phyloP scores from a whole-genome alignment of 2,888 invertebrate species.

The Troides aeacus region DNA sequence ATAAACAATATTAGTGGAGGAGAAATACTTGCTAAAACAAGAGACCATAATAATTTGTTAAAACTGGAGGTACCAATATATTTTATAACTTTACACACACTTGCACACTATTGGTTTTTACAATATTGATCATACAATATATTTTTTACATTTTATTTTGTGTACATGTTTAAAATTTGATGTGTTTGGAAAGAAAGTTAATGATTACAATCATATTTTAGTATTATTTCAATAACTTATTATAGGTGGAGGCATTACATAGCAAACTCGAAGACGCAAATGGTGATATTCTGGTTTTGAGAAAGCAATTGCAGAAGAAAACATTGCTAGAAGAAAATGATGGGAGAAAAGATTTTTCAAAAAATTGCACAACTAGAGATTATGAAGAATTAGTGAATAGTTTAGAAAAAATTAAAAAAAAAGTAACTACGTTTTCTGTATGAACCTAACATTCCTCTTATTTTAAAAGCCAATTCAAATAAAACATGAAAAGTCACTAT shows the following conservation, averaged over 20 bases:
- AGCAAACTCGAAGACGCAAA: constrained; percentile 85
- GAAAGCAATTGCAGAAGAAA: constrained; percentile 69
- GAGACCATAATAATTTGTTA: constrained; percentile 80
- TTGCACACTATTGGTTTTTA: not conserved
- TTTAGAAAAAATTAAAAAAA: constrained; percentile 82
- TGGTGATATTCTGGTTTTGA: constrained; percentile 84
- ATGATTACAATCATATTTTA: not conserved
- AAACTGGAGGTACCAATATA: constrained; percentile 65
- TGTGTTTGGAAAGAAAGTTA: not conserved
- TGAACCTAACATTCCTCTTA: not conserved
- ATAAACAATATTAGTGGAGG: constrained; percentile 76
- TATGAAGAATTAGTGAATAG: constrained; percentile 85
- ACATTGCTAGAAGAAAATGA: constrained; percentile 41
- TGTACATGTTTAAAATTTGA: not conserved
- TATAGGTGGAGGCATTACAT: constrained; percentile 83
- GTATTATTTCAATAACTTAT: not conserved
- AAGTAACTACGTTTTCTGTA: constrained; percentile 61
- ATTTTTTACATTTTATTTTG: not conserved
- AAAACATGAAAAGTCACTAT: not conserved
- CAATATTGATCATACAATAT: not conserved
- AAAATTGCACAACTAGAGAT: constrained; percentile 53
- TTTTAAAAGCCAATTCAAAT: not conserved
- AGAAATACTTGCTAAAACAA: constrained; percentile 79
- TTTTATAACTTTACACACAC: not conserved
- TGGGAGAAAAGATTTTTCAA: constrained; percentile 37